Conservation (phyloP, 2,113 vertebrate species). For the Electrona antarctica region DNA sequence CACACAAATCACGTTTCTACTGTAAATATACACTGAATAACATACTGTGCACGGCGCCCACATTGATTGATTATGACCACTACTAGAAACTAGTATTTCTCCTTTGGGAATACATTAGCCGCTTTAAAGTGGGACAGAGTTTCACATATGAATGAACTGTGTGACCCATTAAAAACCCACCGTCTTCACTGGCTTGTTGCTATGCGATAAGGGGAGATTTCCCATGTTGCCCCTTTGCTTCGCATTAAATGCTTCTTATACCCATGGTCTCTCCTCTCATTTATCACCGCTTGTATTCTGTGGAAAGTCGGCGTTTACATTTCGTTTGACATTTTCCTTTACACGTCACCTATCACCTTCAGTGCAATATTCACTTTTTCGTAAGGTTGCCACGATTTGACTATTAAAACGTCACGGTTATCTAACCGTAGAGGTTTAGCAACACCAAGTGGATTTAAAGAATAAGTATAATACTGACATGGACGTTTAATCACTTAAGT, state of each 20-base stretch:
- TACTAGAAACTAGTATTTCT: background rate
- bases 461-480: no score
- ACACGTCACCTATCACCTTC: background rate
- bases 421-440: no score
- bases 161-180: conserved; percentile 43
- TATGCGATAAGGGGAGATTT: conserved; percentile 20
- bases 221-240: conserved; percentile 14
- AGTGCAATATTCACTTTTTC: no score
- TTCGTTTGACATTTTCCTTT: background rate
- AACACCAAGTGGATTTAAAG: no score
- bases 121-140: conserved; percentile 60
- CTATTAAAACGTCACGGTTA: no score
- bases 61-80: no score
- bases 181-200: conserved; percentile 27
- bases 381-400: no score
- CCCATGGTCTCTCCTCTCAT: background rate
- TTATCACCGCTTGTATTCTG: background rate
- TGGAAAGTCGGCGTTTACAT: background rate
- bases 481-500: no score
- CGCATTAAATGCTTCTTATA: conserved; percentile 16
- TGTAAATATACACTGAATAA: no score
- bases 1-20: no score
- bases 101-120: conserved; percentile 55
- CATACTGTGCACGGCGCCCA: no score
- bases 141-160: conserved; percentile 41